phyloP scores from a whole-genome alignment of 2,888 invertebrate species.

The Biston stratarius region DNA sequence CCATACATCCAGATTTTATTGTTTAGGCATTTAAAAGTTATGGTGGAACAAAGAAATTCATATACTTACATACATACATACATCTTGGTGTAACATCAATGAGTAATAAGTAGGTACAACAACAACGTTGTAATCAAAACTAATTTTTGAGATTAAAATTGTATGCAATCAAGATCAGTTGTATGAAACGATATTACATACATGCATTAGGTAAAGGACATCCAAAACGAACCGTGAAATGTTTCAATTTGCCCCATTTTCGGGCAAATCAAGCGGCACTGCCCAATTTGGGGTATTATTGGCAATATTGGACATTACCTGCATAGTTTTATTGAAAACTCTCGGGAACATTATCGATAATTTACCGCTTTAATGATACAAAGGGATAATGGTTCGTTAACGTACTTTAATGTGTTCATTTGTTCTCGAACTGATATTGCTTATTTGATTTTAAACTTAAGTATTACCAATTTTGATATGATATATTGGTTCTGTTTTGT shows the following conservation, averaged over 20 bases:
- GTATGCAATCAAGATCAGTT: neutral
- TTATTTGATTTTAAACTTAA: neutral
- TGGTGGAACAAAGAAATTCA: too few relatives aligned
- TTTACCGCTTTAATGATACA: constrained; percentile 73
- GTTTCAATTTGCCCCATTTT: constrained; percentile 73
- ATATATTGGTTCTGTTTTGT: too few relatives aligned
- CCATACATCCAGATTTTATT: too few relatives aligned
- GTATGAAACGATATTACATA: constrained; percentile 5
- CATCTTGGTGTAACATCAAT: too few relatives aligned
- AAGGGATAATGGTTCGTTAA: constrained; percentile 68
- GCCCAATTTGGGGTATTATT: constrained; percentile 72
- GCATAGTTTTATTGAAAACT: constrained; percentile 67
- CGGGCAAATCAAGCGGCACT: constrained; percentile 72
- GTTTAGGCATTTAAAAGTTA: too few relatives aligned
- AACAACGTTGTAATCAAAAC: too few relatives aligned
- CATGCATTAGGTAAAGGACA: constrained; percentile 52
- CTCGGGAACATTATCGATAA: constrained; percentile 73
- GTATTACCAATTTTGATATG: neutral
- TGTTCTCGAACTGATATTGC: neutral
- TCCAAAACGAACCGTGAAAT: constrained; percentile 72
- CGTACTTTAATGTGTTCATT: neutral
- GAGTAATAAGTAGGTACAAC: too few relatives aligned
- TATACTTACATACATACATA: too few relatives aligned
- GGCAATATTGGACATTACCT: constrained; percentile 66
- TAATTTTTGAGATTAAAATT: neutral